Percentiles rank a stretch among this genome's conserved stretches.
Evolutionary conservation across 1,140 invertebrate species (phyloP).

Genomic region (Bombus turneri): DNA sequence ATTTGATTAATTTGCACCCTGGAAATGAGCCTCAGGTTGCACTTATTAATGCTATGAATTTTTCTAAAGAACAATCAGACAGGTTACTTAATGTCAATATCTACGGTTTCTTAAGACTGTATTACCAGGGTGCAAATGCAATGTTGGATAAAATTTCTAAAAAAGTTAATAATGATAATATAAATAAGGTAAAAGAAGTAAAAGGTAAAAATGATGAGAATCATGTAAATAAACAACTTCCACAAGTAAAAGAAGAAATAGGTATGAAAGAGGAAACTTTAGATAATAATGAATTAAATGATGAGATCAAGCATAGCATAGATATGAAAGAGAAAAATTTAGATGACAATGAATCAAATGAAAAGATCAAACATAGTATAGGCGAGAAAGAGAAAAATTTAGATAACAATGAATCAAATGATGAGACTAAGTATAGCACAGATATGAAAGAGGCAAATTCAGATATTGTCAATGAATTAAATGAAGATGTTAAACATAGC

Average conservation of each 20-base stretch:
- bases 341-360: too few relatives aligned
- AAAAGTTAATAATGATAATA: background rate
- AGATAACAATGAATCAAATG: too few relatives aligned
- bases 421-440: too few relatives aligned
- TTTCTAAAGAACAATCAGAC: conserved; percentile 85
- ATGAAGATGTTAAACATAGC: conserved; percentile 16
- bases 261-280: background rate
- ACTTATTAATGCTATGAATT: conserved; percentile 90
- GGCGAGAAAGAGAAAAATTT: too few relatives aligned
- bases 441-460: background rate
- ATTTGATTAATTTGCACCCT: conserved; percentile 89
- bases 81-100: conserved; percentile 88
- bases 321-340: too few relatives aligned
- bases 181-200: background rate
- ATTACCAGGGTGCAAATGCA: conserved; percentile 81
- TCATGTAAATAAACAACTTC: background rate
- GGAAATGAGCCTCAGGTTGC: conserved; percentile 90
- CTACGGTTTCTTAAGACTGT: conserved; percentile 87
- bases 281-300: conserved; percentile 62
- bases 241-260: background rate
- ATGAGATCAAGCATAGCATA: background rate
- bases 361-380: too few relatives aligned
- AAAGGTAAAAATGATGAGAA: background rate
- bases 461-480: conserved; percentile 58
- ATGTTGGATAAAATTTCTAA: conserved; percentile 44